These are phyloP conservation scores for Platichthys flesus DNA, from an alignment of 2,113 vertebrate genomes.

Conservation along the genomic window DNA sequence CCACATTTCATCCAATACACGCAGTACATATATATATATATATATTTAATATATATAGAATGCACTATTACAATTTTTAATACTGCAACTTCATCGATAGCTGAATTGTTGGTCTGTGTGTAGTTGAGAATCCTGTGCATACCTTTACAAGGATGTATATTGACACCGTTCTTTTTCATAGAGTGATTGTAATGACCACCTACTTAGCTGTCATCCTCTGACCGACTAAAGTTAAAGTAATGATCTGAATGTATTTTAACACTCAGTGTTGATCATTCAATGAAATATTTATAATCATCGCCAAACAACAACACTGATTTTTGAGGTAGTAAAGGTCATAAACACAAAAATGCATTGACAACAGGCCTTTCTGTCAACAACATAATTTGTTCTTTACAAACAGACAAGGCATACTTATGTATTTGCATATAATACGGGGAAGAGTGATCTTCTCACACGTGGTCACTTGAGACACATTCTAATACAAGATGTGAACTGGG, in stretches of 20 bases:
- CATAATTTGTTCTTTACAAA: not conserved
- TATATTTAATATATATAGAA: conserved; percentile 3
- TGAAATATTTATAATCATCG: too few species aligned
- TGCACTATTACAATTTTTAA: conserved; percentile 7
- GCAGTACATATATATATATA: conserved; percentile 23
- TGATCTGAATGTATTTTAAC: not conserved
- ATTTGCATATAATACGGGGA: too few species aligned
- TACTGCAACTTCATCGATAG: not conserved
- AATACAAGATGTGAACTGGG: too few species aligned
- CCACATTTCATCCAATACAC: conserved; percentile 32
- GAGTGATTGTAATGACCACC: not conserved
- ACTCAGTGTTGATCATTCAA: not conserved
- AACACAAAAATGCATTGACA: not conserved
- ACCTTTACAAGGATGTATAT: not conserved
- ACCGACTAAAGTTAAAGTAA: not conserved
- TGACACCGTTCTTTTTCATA: not conserved
- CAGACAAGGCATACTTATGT: too few species aligned
- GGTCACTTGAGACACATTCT: too few species aligned
- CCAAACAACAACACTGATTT: not conserved
- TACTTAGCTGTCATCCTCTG: too few species aligned
- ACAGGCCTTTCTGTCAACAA: not conserved
- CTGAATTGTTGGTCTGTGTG: not conserved
- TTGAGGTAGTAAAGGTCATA: not conserved
- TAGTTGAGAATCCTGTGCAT: not conserved
- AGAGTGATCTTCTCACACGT: too few species aligned